Evolutionary conservation across 2,797 vertebrate species (phyloP), one percentile per base, ranked within the genome.

Genomic region (Octomys mimax): DNA sequence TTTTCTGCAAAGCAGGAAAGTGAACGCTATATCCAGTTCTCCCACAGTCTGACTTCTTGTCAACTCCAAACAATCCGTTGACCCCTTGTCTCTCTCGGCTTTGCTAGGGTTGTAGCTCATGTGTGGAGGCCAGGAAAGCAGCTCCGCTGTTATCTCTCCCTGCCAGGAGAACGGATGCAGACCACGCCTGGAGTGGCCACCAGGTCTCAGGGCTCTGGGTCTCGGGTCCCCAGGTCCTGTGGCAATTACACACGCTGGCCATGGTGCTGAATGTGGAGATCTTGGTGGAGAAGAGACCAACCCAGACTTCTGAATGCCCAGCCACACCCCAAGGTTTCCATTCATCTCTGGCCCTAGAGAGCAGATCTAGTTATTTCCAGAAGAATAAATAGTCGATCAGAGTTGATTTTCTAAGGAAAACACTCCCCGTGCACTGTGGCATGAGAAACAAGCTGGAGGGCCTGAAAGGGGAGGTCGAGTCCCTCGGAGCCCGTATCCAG

Each of bases 341-440:
- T 92, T 91, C 59, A 46, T 91, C 89, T 94, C 84, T 91, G 75
- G 86, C 68, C 89, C 89, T 82, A 61, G 80, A 31, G 93, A 97
- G 46, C 84, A 86, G 84, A 66, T 87, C 61, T 95, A 78, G 96
- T 96, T 97, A 97, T 89, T 90, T 94, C 71, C 64, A 92, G 80
- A 78, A 87, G 87, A 93, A 95, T 88, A 94, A 95, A 89, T 96
- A 95, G 95, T 95, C 42, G 0, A 78, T 87, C 49, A 39, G 73
- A 83, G 83, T 95, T 57, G 61, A 95, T 93, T 96, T 97, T 92
- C 87, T 95, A 88, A 93, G 82, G 91, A 77, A 97, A 97, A 95
- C 57, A 82, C 49, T 81, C 18, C 66, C 4, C 46, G 8, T 46
- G 33, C 1, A 5, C 73, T 62, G 36, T 39, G 52, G 66, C 28